Evolutionary conservation across 2,888 invertebrate species (phyloP), one percentile per base, ranked within the genome.

Genomic region (Hemistola chrysoprasaria): DNA sequence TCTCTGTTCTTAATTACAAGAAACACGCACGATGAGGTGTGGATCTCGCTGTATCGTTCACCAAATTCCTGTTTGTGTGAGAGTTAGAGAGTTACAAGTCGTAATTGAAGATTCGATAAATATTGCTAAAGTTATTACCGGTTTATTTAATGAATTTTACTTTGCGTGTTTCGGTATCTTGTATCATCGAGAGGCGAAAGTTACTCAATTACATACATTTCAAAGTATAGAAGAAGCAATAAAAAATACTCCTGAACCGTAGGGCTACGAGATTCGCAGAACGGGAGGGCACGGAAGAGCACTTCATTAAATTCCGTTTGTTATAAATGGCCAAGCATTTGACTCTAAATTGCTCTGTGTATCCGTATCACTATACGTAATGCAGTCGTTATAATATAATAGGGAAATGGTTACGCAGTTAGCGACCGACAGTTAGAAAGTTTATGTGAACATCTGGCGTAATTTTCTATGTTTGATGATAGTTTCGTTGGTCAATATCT

Each of bases 371-470:
- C 53, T 58, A 60, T 57, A 70, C 64, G 67, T 72, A 72, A 74
- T 66, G 58, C 56, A 61, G 65, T 62, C 68, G 71, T 73, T 74
- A 75, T 68, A 73, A 63, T 70, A 74, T 74, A 78, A 76, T 71
- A 71, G 74, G 71, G 65, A 78, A 79, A 75, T 71, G 67, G 72
- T 78, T 78, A 73, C 75, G 71, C 70, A 73, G 69, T 73, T 71
- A 69, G 66, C 69, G 69, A 68, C 70, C 61, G 63, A 47, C 68
- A 46, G 65, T 69, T 80, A 80, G 81, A 81, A 79, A 81, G 81
- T 78, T 45, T 66, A 69, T 66, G 70, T 68, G 79, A 78, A 73
- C 76, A 74, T 73, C 73, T 72, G 72, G 67, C 63, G 71, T 68
- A 65, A 75, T 76, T 78, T 72, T 74, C 69, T 74, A 73, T 71